Evolutionary conservation across 2,113 vertebrate species (phyloP), one percentile per base, ranked within the genome.

Genomic region (Hippocampus abdominalis): DNA sequence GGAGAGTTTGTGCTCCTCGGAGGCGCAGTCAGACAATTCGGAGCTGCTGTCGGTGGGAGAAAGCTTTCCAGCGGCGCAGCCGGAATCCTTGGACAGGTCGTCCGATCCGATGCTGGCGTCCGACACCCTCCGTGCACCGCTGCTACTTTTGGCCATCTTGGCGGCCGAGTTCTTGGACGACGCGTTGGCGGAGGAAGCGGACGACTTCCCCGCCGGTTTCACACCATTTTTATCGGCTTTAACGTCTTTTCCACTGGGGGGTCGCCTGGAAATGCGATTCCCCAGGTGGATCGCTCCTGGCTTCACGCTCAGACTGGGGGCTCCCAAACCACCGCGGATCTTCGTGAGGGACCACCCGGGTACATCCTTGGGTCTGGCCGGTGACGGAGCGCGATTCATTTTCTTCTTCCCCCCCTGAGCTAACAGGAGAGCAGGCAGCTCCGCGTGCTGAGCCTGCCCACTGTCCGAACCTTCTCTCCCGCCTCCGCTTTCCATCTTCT

Each of bases 11-110:
- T 95, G 94, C 82, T 94, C 94, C 70, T 96, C 96, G 13, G 95
- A 95, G 80, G 93, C 94, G 87, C 95, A 95, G 82, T 96, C 96
- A n/a, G 95, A 96, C 21, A 93, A 91, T 92, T 97, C 95, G 25
- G 96, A 97, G 89, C 96, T 96, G 87, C 94, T 96, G 90, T 95
- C 95, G 0, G 95, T 95, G 39, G 93, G 92, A 63, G 94, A 94
- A 21, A 91, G 91, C 49, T 93, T 93, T 29, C 91, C 81, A 36
- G 92, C 67, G 69, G 92, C 78, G 82, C 90, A 92, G 25, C 91
- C 91, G 0, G 91, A 91, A 75, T 92, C 92, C 71, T 89, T 92
- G 68, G 90, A 92, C 56, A 90, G 57, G 48, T 92, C 92, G 18
- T 93, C 91, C 11, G 92, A 91, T 6, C 84, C 90, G 3, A 66